Evolutionary conservation across 53 echinoderm and acorn worm species (phyloP).

Genomic region (Antedon mediterranea): DNA sequence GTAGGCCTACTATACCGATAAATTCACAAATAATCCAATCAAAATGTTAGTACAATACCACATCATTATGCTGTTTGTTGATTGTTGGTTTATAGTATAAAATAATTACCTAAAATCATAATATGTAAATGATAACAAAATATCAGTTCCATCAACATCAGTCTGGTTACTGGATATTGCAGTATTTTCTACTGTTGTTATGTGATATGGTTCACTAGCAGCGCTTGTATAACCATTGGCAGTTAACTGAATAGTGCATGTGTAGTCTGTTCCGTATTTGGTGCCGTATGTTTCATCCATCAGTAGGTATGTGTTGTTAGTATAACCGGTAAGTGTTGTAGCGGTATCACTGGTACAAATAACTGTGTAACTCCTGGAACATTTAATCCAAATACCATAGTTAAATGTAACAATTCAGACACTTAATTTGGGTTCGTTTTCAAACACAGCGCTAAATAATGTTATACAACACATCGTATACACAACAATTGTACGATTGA

Average conservation of each 20-base stretch:
- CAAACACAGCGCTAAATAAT: no score
- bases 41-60: no score
- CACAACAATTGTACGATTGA: no score
- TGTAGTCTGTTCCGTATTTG: conserved; percentile 49
- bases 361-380: conserved; percentile 58
- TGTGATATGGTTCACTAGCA: conserved; percentile 25
- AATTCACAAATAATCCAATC: no score
- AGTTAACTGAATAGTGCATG: conserved; percentile 37
- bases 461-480: no score
- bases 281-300: conserved; percentile 39
- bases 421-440: no score
- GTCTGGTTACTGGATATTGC: conserved; percentile 54
- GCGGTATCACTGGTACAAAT: conserved; percentile 49
- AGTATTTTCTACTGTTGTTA: conserved; percentile 50
- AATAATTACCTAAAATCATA: conserved; percentile 98
- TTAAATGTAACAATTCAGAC: not conserved
- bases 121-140: conserved; percentile 34
- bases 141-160: conserved; percentile 25
- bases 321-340: conserved; percentile 14
- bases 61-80: no score
- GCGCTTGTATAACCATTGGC: conserved; percentile 33
- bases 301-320: conserved; percentile 6
- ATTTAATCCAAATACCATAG: not conserved
- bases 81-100: no score
- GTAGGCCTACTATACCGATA: no score